phyloP scores from a whole-genome alignment of 2,888 invertebrate genomes.

The Drosophila paranaensis region DNA sequence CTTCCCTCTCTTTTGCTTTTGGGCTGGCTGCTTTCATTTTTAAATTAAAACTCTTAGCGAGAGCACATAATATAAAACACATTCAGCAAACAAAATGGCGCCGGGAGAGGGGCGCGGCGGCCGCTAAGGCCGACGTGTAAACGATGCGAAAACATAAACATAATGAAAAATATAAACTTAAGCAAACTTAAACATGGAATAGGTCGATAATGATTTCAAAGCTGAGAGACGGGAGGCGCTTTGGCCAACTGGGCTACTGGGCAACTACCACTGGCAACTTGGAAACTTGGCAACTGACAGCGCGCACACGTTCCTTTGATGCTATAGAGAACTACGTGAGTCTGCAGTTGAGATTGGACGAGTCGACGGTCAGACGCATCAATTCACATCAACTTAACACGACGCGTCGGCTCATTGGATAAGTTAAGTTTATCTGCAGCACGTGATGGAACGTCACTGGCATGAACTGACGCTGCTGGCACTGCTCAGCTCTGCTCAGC shows the following conservation, averaged over 20 bases:
- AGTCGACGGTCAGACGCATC: conserved; percentile 44
- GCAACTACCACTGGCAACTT: conserved; percentile 3
- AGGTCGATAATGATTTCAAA: conserved; percentile 52
- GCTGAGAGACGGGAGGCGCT: background rate
- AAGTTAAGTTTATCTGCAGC: conserved; percentile 67
- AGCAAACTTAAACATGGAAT: conserved; percentile 64
- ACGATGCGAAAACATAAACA: conserved; percentile 73
- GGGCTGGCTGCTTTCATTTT: conserved; percentile 62
- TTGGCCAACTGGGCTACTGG: background rate
- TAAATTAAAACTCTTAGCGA: conserved; percentile 63
- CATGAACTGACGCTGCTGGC: conserved; percentile 13
- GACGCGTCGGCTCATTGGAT: conserved; percentile 61
- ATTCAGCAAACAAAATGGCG: conserved; percentile 49
- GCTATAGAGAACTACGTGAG: conserved; percentile 61
- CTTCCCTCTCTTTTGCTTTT: conserved; percentile 25
- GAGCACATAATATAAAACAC: conserved; percentile 53
- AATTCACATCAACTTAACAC: conserved; percentile 61
- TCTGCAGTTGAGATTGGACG: conserved; percentile 51
- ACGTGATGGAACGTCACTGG: conserved; percentile 53
- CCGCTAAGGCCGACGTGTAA: conserved; percentile 52
- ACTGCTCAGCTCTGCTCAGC: background rate
- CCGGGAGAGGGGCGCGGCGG: conserved; percentile 1
- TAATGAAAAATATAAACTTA: conserved; percentile 72
- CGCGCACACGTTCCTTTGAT: conserved; percentile 61
- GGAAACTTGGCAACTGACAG: conserved; percentile 27